These are phyloP conservation scores for Clanis bilineata DNA, from an alignment of 2,888 invertebrate species.

Conservation along the genomic window DNA sequence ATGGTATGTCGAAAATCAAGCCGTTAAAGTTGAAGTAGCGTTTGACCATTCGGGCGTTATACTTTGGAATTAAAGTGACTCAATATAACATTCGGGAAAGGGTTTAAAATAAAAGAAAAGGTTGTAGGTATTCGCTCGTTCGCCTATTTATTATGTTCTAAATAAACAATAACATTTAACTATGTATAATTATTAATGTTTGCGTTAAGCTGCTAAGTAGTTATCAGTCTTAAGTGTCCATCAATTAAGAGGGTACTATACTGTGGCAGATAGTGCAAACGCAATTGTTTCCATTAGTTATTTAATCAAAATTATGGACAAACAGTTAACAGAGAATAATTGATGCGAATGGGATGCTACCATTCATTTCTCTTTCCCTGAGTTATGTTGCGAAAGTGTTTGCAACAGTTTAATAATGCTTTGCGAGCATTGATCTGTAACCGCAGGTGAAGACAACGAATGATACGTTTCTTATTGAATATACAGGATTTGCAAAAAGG, in stretches of 20 bases:
- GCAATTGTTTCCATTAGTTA: background rate
- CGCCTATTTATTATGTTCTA: slow-evolving; percentile 6
- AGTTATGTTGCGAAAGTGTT: too few species aligned
- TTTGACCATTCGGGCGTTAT: too few species aligned
- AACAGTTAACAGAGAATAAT: background rate
- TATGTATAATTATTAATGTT: slow-evolving; percentile 8
- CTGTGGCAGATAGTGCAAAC: background rate
- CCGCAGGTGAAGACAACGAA: too few species aligned
- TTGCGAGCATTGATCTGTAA: too few species aligned
- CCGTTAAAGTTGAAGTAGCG: too few species aligned
- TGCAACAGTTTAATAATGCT: too few species aligned
- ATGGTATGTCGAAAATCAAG: too few species aligned
- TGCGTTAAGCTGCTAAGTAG: slow-evolving; percentile 10
- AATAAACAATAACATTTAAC: slow-evolving; percentile 12
- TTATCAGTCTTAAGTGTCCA: slow-evolving; percentile 14
- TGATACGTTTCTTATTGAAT: too few species aligned
- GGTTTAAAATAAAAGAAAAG: slow-evolving; percentile 4
- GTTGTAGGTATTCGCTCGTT: slow-evolving; percentile 7
- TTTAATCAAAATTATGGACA: background rate
- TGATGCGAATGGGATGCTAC: background rate
- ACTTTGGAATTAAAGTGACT: too few species aligned
- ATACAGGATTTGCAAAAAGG: too few species aligned
- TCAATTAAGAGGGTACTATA: slow-evolving; percentile 12
- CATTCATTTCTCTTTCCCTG: too few species aligned
- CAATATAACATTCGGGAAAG: slow-evolving; percentile 17